Evolutionary conservation across 1,140 invertebrate genomes (phyloP).

Genomic region (Pissodes strobi): DNA sequence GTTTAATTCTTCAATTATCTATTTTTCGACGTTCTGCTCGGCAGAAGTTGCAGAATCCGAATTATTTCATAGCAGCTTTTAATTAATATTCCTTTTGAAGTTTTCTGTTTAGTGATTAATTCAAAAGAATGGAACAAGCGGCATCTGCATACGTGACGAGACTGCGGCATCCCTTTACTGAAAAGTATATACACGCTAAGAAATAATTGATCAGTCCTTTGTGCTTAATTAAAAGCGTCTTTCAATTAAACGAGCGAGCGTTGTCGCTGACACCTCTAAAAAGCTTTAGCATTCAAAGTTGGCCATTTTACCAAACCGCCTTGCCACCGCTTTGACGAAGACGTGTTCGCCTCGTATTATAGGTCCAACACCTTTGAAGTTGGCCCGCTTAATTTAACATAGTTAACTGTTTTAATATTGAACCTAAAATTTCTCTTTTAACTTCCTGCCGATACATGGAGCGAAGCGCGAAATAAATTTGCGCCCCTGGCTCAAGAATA

Average conservation of each 20-base stretch:
- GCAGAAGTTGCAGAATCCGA: too few species aligned
- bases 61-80: too few species aligned
- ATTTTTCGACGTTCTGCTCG: too few species aligned
- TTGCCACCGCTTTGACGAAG: conserved; percentile 33
- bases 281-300: conserved; percentile 10
- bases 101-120: too few species aligned
- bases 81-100: too few species aligned
- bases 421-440: conserved; percentile 39
- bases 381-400: conserved; percentile 46
- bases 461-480: conserved; percentile 25
- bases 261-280: conserved; percentile 4
- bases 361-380: conserved; percentile 46
- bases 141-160: too few species aligned
- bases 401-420: conserved; percentile 46
- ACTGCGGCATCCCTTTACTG: too few species aligned
- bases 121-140: too few species aligned
- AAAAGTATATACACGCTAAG: too few species aligned
- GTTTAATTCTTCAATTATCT: too few species aligned
- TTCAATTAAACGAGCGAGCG: conserved; percentile 5
- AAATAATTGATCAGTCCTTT: conserved; percentile 23
- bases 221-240: conserved; percentile 28
- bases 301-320: conserved; percentile 6
- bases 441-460: conserved; percentile 17
- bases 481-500: conserved; percentile 28
- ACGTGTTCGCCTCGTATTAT: conserved; percentile 33